A percentile compares a stretch with the other conserved stretches of the same genome.
These are phyloP conservation scores for Athene cunicularia DNA, from an alignment of 2,113 vertebrate species.

Conservation along the genomic window DNA sequence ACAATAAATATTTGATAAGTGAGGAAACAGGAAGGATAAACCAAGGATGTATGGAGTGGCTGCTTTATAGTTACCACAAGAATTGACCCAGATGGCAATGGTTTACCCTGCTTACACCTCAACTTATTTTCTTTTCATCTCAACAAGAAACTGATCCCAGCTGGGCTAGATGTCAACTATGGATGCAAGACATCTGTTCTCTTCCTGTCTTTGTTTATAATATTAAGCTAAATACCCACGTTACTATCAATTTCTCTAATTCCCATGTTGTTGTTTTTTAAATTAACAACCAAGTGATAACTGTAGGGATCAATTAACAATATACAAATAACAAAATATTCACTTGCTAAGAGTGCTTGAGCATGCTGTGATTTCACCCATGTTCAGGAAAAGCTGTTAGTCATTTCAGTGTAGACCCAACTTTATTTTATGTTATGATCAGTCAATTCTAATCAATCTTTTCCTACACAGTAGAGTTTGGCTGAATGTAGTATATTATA, in stretches of 20 bases:
- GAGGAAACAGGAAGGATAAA: slow-evolving; percentile 76
- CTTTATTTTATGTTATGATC: background rate
- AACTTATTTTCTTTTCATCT: slow-evolving; percentile 23
- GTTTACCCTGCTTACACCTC: slow-evolving; percentile 12
- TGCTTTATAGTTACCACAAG: slow-evolving; percentile 26
- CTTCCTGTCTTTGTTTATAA: slow-evolving; percentile 12
- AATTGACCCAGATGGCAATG: slow-evolving; percentile 24
- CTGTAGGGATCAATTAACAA: slow-evolving; percentile 9
- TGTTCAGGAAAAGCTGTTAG: background rate
- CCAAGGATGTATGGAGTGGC: slow-evolving; percentile 68
- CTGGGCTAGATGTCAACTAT: background rate
- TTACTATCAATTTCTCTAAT: slow-evolving; percentile 24
- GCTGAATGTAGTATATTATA: background rate
- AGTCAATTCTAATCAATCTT: background rate
- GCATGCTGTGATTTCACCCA: background rate
- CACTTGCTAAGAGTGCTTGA: background rate
- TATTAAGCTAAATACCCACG: slow-evolving; percentile 38
- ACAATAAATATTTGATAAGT: slow-evolving; percentile 83
- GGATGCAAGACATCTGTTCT: slow-evolving; percentile 39
- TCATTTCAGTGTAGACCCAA: background rate
- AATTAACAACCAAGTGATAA: background rate
- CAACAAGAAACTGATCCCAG: slow-evolving; percentile 33
- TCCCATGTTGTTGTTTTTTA: background rate
- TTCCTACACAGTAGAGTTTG: background rate
- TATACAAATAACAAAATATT: slow-evolving; percentile 22